Evolutionary conservation across 2,113 vertebrate genomes (phyloP).

Genomic region (Lepidothrix coronata): DNA sequence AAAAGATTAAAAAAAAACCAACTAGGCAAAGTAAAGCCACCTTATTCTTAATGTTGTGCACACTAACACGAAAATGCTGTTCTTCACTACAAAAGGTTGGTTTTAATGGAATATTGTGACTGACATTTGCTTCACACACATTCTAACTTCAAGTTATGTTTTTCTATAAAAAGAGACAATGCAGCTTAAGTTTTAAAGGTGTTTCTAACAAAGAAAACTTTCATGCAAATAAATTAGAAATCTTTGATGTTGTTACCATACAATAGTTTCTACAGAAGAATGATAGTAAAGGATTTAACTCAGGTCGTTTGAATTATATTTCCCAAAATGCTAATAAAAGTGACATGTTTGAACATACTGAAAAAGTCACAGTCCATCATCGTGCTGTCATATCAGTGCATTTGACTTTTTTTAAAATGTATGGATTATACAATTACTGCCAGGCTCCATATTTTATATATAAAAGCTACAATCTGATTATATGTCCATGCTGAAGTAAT

Average conservation of each 20-base stretch:
- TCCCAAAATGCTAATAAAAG: slow-evolving; percentile 62
- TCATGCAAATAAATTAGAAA: neutral
- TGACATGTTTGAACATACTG: slow-evolving; percentile 56
- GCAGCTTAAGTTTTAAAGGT: neutral
- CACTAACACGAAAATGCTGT: neutral
- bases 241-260: neutral
- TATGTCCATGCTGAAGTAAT: slow-evolving; percentile 40
- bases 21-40: neutral
- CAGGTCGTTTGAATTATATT: slow-evolving; percentile 2
- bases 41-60: neutral
- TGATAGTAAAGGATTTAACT: slow-evolving; percentile 22
- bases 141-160: neutral
- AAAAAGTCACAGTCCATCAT: slow-evolving; percentile 57
- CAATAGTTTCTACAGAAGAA: neutral
- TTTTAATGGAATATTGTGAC: neutral
- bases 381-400: neutral
- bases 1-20: neutral
- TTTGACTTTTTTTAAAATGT: slow-evolving; percentile 46
- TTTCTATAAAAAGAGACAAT: neutral
- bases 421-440: slow-evolving; percentile 64
- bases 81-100: neutral
- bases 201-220: neutral
- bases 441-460: slow-evolving; percentile 51
- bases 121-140: neutral
- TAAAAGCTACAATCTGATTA: slow-evolving; percentile 65